phyloP scores from a whole-genome alignment of 2,888 invertebrate genomes.

The Elysia crispata region DNA sequence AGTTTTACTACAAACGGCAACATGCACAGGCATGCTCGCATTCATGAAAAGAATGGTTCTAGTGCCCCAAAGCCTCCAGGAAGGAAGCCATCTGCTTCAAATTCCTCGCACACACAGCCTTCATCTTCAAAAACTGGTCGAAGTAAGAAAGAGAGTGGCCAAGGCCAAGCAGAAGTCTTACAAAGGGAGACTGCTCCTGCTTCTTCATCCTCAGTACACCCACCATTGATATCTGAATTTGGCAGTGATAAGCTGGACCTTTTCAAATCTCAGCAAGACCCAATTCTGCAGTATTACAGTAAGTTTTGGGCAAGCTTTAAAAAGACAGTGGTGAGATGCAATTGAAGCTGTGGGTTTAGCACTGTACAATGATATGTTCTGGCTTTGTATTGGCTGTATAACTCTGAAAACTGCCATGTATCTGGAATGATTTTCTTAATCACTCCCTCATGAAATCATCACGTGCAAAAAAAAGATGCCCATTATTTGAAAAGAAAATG shows the following conservation, averaged over 20 bases:
- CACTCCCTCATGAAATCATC: too few relatives aligned
- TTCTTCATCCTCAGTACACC: too few relatives aligned
- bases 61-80: background rate
- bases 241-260: slow-evolving; percentile 20
- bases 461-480: too few relatives aligned
- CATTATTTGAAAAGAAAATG: too few relatives aligned
- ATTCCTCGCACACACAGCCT: too few relatives aligned
- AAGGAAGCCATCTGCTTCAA: slow-evolving; percentile 3
- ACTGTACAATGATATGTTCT: too few relatives aligned
- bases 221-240: slow-evolving; percentile 11
- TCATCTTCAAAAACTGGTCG: too few relatives aligned
- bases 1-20: slow-evolving; percentile 91
- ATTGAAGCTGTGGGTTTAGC: too few relatives aligned
- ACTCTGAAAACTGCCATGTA: too few relatives aligned
- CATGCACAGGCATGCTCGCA: slow-evolving; percentile 90
- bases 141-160: background rate
- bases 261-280: background rate
- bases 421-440: too few relatives aligned
- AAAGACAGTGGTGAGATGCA: too few relatives aligned
- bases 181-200: background rate
- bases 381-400: too few relatives aligned
- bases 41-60: slow-evolving; percentile 79
- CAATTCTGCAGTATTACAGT: slow-evolving; percentile 35
- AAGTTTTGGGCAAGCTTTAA: background rate
- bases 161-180: background rate